Evolutionary conservation across 2,888 invertebrate species (phyloP).

Genomic region (Oscheius sp.): DNA sequence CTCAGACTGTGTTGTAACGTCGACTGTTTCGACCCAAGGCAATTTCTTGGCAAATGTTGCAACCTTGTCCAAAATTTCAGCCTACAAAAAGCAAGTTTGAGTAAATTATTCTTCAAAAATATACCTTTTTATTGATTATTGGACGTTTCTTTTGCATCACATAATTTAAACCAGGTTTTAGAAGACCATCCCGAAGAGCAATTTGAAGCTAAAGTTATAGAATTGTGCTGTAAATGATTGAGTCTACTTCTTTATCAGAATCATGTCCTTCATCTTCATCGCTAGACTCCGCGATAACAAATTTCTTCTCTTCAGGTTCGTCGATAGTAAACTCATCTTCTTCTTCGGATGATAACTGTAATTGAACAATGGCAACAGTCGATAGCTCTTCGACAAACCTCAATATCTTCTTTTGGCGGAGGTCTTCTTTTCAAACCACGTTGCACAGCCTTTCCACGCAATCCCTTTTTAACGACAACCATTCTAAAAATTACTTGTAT

Average conservation of each 20-base stretch:
- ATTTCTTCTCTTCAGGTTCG: constrained; percentile 25
- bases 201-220: constrained; percentile 83
- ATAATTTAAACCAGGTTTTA: constrained; percentile 84
- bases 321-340: constrained; percentile 20
- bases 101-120: too few species aligned
- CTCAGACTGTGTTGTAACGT: constrained; percentile 59
- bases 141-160: constrained; percentile 77
- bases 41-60: constrained; percentile 56
- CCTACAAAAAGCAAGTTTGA: constrained; percentile 69
- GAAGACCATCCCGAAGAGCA: constrained; percentile 85
- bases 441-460: neutral
- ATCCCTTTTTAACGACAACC: constrained; percentile 14
- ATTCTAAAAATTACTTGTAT: constrained; percentile 6
- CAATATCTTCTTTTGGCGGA: constrained; percentile 18
- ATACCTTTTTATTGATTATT: constrained; percentile 82
- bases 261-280: constrained; percentile 30
- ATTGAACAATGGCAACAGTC: neutral
- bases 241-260: constrained; percentile 31
- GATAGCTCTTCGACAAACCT: neutral
- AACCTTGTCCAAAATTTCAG: constrained; percentile 60
- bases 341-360: constrained; percentile 25
- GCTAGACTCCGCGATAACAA: neutral
- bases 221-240: neutral
- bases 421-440: constrained; percentile 6
- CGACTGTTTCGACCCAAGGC: constrained; percentile 68